These are phyloP conservation scores for Drosophila nikananu DNA, from an alignment of 1,140 invertebrate species.

Conservation along the genomic window DNA sequence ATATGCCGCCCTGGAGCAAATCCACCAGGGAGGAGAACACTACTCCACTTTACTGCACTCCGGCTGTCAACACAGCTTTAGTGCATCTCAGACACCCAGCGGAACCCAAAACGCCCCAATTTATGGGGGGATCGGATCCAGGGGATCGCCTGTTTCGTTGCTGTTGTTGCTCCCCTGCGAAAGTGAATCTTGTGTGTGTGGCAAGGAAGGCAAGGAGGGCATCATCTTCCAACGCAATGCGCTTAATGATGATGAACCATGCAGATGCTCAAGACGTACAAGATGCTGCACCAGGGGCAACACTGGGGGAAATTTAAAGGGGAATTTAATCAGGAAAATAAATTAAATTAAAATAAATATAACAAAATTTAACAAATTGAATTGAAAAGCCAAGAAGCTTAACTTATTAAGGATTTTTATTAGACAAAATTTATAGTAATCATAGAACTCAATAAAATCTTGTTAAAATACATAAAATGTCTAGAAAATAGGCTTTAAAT, in stretches of 20 bases:
- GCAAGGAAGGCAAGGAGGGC: constrained; percentile 42
- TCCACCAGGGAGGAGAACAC: constrained; percentile 41
- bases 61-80: constrained; percentile 36
- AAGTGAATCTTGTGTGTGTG: constrained; percentile 75
- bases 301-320: not conserved
- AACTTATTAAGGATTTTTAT: not conserved
- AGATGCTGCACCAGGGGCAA: constrained; percentile 18
- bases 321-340: not conserved
- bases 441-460: not conserved
- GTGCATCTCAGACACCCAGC: constrained; percentile 48
- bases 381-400: not conserved
- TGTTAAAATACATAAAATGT: not conserved
- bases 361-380: not conserved
- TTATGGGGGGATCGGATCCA: constrained; percentile 42
- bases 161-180: constrained; percentile 46
- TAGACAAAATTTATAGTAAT: not conserved
- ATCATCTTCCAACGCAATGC: constrained; percentile 53
- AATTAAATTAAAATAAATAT: no score
- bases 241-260: constrained; percentile 79
- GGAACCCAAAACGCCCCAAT: constrained; percentile 70
- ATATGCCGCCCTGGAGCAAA: constrained; percentile 67
- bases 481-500: not conserved
- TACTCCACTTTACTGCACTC: constrained; percentile 35
- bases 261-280: constrained; percentile 44
- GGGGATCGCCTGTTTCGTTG: constrained; percentile 22